Evolutionary conservation across 2,888 invertebrate genomes (phyloP).

Genomic region (Tipula unca): DNA sequence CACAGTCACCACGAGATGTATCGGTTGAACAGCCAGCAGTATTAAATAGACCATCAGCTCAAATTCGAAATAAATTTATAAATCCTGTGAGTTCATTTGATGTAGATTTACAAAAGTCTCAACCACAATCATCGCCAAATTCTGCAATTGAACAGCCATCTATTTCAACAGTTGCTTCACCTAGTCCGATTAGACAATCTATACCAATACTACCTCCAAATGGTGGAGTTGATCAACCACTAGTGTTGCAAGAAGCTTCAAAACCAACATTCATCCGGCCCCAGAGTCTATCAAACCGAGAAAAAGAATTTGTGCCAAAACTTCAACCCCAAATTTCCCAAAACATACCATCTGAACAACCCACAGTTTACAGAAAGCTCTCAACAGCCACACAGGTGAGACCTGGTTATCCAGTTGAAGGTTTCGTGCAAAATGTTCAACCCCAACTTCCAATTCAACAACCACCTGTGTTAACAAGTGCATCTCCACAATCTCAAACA

Average conservation of each 20-base stretch:
- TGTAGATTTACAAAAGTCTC: background rate
- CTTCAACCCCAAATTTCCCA: background rate
- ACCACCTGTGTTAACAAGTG: background rate
- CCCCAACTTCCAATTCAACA: background rate
- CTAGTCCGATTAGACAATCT: background rate
- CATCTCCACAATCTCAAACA: background rate
- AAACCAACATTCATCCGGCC: background rate
- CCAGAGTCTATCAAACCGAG: background rate
- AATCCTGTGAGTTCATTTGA: background rate
- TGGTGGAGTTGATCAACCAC: background rate
- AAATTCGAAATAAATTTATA: background rate
- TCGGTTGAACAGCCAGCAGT: no score
- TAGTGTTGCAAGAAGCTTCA: background rate
- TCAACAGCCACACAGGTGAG: background rate
- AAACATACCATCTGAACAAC: conserved; percentile 36
- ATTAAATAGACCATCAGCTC: background rate
- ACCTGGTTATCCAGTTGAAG: background rate
- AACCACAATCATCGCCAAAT: background rate
- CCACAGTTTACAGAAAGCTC: background rate
- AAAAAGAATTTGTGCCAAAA: background rate
- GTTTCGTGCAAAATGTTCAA: background rate
- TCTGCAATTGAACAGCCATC: background rate
- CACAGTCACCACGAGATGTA: no score
- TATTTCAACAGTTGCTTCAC: background rate
- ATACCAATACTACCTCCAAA: background rate